These are phyloP conservation scores for Notolepis coatsorum DNA, from an alignment of 2,797 vertebrate species.

Conservation along the genomic window DNA sequence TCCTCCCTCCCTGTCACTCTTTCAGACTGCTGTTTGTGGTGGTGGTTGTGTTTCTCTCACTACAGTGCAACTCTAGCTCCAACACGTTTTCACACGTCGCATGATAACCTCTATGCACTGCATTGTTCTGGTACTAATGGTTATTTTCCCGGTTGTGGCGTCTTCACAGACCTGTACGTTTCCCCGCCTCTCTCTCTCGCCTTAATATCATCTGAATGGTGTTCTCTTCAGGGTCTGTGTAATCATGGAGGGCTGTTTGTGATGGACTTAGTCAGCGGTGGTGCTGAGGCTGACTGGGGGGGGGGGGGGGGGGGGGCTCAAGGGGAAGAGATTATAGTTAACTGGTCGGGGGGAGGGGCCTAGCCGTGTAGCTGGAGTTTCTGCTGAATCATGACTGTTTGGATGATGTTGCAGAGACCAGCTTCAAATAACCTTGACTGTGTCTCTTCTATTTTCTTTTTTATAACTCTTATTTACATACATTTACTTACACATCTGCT, in stretches of 20 bases:
- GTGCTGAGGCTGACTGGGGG: slow-evolving; percentile 14
- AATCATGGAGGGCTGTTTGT: slow-evolving; percentile 8
- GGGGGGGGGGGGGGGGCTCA: slow-evolving; percentile 1
- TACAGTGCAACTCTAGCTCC: slow-evolving; percentile 9
- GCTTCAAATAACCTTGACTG: slow-evolving; percentile 47
- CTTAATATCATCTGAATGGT: slow-evolving; percentile 17
- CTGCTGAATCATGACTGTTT: slow-evolving; percentile 55
- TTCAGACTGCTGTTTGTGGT: slow-evolving; percentile 26
- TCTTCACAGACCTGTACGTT: too few species aligned
- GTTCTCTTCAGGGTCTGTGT: slow-evolving; percentile 11
- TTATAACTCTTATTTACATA: slow-evolving; percentile 22
- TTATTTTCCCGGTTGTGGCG: background rate
- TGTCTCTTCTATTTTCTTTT: slow-evolving; percentile 25
- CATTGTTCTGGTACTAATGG: background rate
- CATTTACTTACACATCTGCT: background rate
- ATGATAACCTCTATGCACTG: slow-evolving; percentile 33
- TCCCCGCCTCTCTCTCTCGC: slow-evolving; percentile 4
- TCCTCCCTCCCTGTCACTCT: background rate
- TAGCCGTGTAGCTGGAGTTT: slow-evolving; percentile 27
- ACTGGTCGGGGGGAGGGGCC: background rate
- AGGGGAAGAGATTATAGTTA: background rate
- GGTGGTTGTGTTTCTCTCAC: slow-evolving; percentile 10
- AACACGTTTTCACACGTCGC: slow-evolving; percentile 14
- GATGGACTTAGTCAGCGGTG: slow-evolving; percentile 52
- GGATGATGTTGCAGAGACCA: slow-evolving; percentile 40